A percentile compares a stretch with the other conserved stretches of the same genome.
phyloP scores from a whole-genome alignment of 1,140 invertebrate species.

The Galleria mellonella region DNA sequence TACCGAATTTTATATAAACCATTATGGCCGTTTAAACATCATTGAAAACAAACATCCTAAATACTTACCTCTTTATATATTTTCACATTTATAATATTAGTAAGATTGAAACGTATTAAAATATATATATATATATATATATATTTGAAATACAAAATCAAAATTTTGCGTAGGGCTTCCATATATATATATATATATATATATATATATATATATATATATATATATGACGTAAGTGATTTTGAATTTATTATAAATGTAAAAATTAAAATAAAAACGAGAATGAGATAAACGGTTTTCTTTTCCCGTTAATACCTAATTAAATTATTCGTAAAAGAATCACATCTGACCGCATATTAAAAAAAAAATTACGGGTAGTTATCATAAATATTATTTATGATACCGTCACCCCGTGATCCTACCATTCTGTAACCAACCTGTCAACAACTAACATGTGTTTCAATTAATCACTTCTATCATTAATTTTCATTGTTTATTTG shows the following conservation, averaged over 20 bases:
- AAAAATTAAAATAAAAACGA: not conserved
- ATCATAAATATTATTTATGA: not conserved
- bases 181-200: too few species aligned
- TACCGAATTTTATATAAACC: too few species aligned
- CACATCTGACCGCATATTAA: not conserved
- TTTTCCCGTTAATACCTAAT: not conserved
- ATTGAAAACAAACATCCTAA: too few species aligned
- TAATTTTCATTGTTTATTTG: slow-evolving; percentile 1
- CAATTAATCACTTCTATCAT: slow-evolving; percentile 3
- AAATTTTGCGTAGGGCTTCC: too few species aligned
- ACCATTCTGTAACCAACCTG: slow-evolving; percentile 3
- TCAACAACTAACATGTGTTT: slow-evolving; percentile 15
- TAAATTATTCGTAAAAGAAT: not conserved
- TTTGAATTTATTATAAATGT: not conserved
- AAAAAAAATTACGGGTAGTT: not conserved
- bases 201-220: too few species aligned
- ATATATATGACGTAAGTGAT: too few species aligned
- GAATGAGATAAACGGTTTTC: not conserved
- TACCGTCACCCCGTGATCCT: not conserved
- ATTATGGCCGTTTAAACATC: too few species aligned
- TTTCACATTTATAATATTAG: too few species aligned
- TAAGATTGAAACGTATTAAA: too few species aligned
- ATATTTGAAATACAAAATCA: too few species aligned
- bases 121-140: too few species aligned
- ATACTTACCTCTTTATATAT: too few species aligned